Percentiles rank a stretch among this genome's conserved stretches.
Conservation (phyloP, 2,113 vertebrate genomes). For the Bothrops jararaca region DNA sequence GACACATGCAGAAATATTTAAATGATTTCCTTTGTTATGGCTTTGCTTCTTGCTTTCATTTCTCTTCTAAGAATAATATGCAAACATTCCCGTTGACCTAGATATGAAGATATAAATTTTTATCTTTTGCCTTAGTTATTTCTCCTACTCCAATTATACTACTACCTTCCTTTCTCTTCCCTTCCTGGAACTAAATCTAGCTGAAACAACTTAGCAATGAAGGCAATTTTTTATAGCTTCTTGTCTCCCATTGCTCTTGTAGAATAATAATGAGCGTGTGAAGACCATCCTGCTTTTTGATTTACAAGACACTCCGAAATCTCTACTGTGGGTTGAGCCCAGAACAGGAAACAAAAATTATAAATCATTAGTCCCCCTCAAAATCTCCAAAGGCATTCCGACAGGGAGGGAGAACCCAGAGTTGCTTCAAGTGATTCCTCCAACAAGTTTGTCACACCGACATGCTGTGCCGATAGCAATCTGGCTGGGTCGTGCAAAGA, state of each 20-base stretch:
- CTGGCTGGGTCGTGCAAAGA: constrained; percentile 12
- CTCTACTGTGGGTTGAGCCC: constrained; percentile 53
- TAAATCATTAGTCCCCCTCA: constrained; percentile 34
- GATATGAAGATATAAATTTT: constrained; percentile 8
- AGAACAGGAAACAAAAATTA: constrained; percentile 38
- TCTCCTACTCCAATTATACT: constrained; percentile 29
- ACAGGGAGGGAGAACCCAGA: constrained; percentile 23
- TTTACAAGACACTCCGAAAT: constrained; percentile 46
- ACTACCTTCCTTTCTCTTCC: background rate
- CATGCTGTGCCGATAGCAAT: constrained; percentile 23
- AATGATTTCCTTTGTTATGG: background rate
- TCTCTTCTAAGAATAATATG: background rate
- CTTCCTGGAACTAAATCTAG: constrained; percentile 44
- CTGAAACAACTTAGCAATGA: constrained; percentile 51
- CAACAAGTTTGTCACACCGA: constrained; percentile 14
- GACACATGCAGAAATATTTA: background rate
- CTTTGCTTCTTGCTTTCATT: background rate
- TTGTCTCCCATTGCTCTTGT: constrained; percentile 47
- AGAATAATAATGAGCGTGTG: constrained; percentile 37
- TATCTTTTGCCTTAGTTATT: constrained; percentile 19
- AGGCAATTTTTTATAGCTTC: constrained; percentile 60
- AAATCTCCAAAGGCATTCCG: constrained; percentile 37
- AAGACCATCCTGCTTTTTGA: constrained; percentile 36
- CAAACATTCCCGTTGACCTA: background rate
- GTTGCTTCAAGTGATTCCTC: background rate